These are phyloP conservation scores for Ditylenchus dipsaci DNA, from an alignment of 1,140 invertebrate species.

Conservation along the genomic window DNA sequence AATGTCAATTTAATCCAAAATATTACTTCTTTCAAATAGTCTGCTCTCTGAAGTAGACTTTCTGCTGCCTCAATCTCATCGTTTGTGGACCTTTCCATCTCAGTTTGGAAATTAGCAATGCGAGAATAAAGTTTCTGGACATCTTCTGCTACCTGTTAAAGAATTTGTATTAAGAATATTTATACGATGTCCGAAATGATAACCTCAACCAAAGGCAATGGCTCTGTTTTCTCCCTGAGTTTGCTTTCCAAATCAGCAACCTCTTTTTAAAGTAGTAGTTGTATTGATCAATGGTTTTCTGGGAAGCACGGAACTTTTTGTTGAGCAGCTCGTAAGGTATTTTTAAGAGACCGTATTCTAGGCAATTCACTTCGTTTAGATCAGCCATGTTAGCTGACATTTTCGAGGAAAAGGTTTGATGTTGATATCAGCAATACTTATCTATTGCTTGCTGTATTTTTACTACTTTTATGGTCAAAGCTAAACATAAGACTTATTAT, in stretches of 20 bases:
- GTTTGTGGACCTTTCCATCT: constrained; percentile 79
- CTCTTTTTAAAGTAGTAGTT: constrained; percentile 43
- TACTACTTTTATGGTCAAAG: too few relatives aligned
- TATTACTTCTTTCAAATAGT: constrained; percentile 72
- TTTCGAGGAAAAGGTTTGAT: neutral
- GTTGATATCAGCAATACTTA: too few relatives aligned
- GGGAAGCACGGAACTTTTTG: constrained; percentile 86
- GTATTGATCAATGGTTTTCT: constrained; percentile 33
- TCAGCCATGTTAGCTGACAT: constrained; percentile 9
- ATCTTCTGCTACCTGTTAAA: constrained; percentile 21
- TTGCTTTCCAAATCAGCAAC: constrained; percentile 24
- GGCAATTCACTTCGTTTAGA: constrained; percentile 22
- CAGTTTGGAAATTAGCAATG: constrained; percentile 39
- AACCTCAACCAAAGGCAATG: constrained; percentile 32
- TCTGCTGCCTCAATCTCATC: constrained; percentile 82
- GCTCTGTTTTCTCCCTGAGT: constrained; percentile 21
- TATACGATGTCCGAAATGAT: neutral
- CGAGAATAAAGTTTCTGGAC: constrained; percentile 17
- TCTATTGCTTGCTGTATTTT: too few relatives aligned
- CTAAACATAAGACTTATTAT: too few relatives aligned
- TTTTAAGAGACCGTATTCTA: constrained; percentile 58
- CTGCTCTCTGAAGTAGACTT: constrained; percentile 80
- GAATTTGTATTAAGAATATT: constrained; percentile 2
- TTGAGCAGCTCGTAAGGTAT: constrained; percentile 94
- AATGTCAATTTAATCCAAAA: neutral